phyloP scores from a whole-genome alignment of 2,797 vertebrate species.

The Typhlichthys subterraneus region DNA sequence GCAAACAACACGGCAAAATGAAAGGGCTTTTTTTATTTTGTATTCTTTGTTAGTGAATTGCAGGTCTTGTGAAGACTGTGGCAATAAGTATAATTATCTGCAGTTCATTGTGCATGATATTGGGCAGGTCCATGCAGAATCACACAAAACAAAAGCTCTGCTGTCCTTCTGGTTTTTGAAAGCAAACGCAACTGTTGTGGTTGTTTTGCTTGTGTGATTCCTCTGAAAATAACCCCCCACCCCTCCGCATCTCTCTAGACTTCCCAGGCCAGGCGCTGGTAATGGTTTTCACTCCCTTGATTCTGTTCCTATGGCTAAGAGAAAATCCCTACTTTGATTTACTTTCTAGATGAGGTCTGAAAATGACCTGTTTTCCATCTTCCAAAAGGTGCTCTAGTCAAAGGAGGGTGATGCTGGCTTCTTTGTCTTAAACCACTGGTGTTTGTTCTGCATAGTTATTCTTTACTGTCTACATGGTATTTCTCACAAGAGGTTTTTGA shows the following conservation, averaged over 20 bases:
- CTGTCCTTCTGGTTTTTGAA: constrained; percentile 6
- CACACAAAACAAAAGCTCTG: constrained; percentile 37
- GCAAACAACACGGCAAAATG: constrained; percentile 25
- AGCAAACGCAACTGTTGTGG: constrained; percentile 44
- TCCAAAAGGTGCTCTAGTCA: constrained; percentile 27
- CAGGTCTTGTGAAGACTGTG: constrained; percentile 34
- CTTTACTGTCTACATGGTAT: constrained; percentile 44
- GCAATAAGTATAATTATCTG: constrained; percentile 33
- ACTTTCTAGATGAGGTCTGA: constrained; percentile 36
- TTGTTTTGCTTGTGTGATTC: constrained; percentile 51
- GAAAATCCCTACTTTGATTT: constrained; percentile 61
- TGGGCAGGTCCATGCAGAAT: constrained; percentile 52
- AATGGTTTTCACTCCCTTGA: constrained; percentile 55
- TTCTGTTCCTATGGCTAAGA: constrained; percentile 36
- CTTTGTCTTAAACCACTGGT: constrained; percentile 14
- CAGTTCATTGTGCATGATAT: constrained; percentile 61
- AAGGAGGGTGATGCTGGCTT: constrained; percentile 25
- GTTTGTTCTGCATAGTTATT: constrained; percentile 32
- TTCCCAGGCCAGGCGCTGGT: constrained; percentile 35
- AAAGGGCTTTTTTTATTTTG: constrained; percentile 19
- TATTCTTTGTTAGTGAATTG: constrained; percentile 31
- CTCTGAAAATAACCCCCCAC: constrained; percentile 46
- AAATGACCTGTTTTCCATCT: constrained; percentile 51
- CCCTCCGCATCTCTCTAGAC: constrained; percentile 18
- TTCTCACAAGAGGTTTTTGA: constrained; percentile 28